Base-by-base conservation (phyloP, 92 coral and sea anemone species). In the Ricordea florida region DNA sequence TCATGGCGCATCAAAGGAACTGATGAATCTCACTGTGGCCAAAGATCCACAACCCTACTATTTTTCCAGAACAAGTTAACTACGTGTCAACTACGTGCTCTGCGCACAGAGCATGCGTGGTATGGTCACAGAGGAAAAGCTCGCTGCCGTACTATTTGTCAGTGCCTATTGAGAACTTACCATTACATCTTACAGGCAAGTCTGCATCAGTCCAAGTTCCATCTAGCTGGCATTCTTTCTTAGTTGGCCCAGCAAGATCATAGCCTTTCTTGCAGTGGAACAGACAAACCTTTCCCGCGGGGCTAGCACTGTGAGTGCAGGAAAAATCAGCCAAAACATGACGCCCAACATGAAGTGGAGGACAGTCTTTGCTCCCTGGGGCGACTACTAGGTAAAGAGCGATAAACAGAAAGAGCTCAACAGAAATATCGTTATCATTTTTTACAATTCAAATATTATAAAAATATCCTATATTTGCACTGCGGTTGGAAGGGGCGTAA, bases 121-220 rank as follows among this genome's bases (percentile, higher is more conserved):
- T n/a, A n/a, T n/a, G n/a, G n/a, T n/a, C 24, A 45, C 52, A 45
- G 23, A 1, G 5, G 51, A 44, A 1, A 7, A 8, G 14, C 20
- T 2, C 0, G 8, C 41, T 6, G 41, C 18, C 17, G n/a, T 15
- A 17, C 18, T 10, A 52, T 13, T 26, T 33, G 35, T 10, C 32
- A 17, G 10, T 51, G 23, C 31, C 4, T 27, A 2, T 24, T 24
- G 11, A 16, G 3, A 10, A 42, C 56, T 41, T 45, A 85, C 96
- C 96, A 50, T 58, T 73, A 33, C 96, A 90, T 30, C 69, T 51
- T 22, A 83, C 70, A 35, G 76, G 63, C 45, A 64, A 45, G 51
- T 55, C 74, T 1, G 46, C 43, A 37, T 85, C 87, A 0, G 94
- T 85, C 94, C 94, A 89, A 24, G 78, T 59, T 25, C 96, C 96